A percentile compares a stretch with the other conserved stretches of the same genome.
phyloP scores from a whole-genome alignment of 2,888 invertebrate genomes.

The Notodonta ziczac region DNA sequence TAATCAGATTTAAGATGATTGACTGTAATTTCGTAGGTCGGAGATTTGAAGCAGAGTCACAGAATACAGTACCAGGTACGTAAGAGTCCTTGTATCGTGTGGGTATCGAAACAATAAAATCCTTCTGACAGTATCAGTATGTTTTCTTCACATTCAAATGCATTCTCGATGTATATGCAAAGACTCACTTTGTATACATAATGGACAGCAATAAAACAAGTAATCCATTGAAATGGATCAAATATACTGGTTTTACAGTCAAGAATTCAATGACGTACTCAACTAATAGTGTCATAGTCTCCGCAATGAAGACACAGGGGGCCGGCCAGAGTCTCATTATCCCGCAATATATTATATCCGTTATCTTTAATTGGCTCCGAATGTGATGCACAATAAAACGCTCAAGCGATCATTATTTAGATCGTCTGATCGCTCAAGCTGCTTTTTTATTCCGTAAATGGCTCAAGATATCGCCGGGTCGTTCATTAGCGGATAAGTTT shows the following conservation, averaged over 20 bases:
- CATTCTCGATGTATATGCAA: neutral
- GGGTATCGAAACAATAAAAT: too few relatives aligned
- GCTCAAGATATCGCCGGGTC: neutral
- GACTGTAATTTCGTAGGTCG: too few relatives aligned
- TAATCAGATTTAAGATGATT: too few relatives aligned
- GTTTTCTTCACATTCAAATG: too few relatives aligned
- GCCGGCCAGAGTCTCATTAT: neutral
- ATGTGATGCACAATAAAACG: neutral
- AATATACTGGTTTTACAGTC: neutral
- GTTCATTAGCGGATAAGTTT: neutral
- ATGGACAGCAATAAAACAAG: neutral
- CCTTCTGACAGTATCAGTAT: too few relatives aligned
- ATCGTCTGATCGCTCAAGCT: neutral
- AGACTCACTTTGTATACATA: neutral
- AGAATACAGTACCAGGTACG: too few relatives aligned
- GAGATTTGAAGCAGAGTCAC: too few relatives aligned
- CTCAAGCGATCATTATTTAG: neutral
- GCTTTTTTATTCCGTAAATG: neutral
- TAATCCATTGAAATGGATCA: neutral
- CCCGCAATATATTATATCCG: neutral
- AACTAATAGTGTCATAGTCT: neutral
- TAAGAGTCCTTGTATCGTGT: too few relatives aligned
- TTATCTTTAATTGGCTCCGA: neutral
- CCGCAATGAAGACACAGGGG: neutral
- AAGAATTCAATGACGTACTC: neutral